phyloP scores from a whole-genome alignment of 2,888 invertebrate genomes.

The Amphipoea oculea region DNA sequence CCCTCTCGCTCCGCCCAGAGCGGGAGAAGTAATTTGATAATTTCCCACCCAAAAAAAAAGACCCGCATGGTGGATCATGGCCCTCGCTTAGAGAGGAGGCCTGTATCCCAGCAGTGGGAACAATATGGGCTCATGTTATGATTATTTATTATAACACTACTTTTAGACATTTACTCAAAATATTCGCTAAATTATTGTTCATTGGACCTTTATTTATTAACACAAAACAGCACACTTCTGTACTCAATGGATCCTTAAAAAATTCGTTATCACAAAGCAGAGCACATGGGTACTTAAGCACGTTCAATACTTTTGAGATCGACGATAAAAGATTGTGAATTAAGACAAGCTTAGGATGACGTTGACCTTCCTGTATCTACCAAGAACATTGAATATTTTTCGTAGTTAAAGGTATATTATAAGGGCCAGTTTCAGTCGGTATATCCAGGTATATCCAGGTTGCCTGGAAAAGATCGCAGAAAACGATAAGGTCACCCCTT shows the following conservation, averaged over 20 bases:
- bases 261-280: constrained; percentile 33
- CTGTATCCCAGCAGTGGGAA: neutral
- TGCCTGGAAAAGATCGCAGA: too few relatives aligned
- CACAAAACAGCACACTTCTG: neutral
- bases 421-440: neutral
- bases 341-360: constrained; percentile 32
- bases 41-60: too few relatives aligned
- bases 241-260: neutral
- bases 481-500: too few relatives aligned
- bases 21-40: too few relatives aligned
- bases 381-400: neutral
- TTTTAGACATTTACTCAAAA: neutral
- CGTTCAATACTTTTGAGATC: constrained; percentile 55
- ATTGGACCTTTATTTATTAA: neutral
- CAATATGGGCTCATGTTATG: neutral
- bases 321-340: constrained; percentile 53
- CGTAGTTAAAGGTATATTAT: neutral
- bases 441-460: neutral
- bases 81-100: neutral
- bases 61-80: too few relatives aligned
- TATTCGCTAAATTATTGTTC: neutral
- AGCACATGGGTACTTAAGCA: constrained; percentile 44
- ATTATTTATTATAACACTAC: neutral
- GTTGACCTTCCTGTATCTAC: constrained; percentile 19
- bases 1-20: too few relatives aligned